Evolutionary conservation across 2,888 invertebrate species (phyloP), one percentile per base, ranked within the genome.

Genomic region (Augiades crinisus): DNA sequence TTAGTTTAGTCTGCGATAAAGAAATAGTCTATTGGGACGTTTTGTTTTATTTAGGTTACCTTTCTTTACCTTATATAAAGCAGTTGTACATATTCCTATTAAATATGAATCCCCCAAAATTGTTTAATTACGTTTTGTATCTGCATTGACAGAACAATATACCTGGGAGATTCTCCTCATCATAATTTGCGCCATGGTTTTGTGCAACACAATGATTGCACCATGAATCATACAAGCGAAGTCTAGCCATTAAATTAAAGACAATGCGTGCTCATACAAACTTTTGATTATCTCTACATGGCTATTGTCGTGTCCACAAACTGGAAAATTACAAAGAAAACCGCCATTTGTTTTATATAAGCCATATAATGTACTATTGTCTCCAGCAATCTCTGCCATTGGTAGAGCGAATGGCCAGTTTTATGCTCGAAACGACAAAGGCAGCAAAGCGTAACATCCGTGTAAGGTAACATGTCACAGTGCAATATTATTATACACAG

Each of bases 271-370:
- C 55, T 59, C 61, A 60, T 47, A 52, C 41, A 38, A 47, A 38
- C 75, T 78, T 78, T 78, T 79, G 77, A 78, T 77, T 75, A 73
- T 75, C 68, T 65, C 72, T 68, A 78, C 74, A 70, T 68, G 67
- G 63, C 79, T 71, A 84, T 83, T 84, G 80, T 79, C 71, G 71
- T 65, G 73, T 64, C 72, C 79, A 77, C 70, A 68, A 75, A 82
- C 83, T 78, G 84, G 80, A 85, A 85, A 85, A 85, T 85, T 85
- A 79, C 81, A 75, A 69, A 66, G 71, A 70, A 70, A 71, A 70
- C 62, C 61, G 68, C 69, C 64, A 68, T 71, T 62, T 67, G 66
- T 63, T 63, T 59, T 62, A 60, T 59, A 59, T 61, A 59, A 46
- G 36, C 43, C 47, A 47, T 49, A 49, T 55, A 61, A 52, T 44